phyloP scores from a whole-genome alignment of 2,888 invertebrate species.

The Thalpophila matura region DNA sequence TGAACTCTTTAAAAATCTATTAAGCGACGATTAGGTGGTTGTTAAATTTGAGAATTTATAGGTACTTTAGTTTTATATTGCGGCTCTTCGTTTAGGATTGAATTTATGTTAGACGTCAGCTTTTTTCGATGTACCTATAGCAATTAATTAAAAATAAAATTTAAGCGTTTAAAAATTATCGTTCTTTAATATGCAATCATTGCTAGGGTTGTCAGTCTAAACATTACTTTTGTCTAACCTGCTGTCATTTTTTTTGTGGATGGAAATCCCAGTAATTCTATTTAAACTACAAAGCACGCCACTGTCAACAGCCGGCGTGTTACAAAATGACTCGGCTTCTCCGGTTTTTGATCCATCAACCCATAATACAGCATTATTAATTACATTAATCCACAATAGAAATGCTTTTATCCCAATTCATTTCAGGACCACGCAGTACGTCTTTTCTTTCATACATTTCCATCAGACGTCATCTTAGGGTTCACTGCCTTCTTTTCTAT shows the following conservation, averaged over 20 bases:
- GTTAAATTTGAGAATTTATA: constrained; percentile 47
- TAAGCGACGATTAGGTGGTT: constrained; percentile 49
- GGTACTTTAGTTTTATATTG: constrained; percentile 42
- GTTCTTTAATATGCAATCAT: background rate
- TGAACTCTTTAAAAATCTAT: constrained; percentile 54
- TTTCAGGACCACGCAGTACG: constrained; percentile 19
- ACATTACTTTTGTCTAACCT: background rate
- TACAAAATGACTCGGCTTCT: background rate
- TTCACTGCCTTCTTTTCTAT: background rate
- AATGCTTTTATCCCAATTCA: constrained; percentile 28
- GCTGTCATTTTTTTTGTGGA: background rate
- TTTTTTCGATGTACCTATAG: constrained; percentile 16
- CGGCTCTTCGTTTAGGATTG: constrained; percentile 29
- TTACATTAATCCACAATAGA: constrained; percentile 11
- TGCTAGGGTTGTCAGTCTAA: background rate
- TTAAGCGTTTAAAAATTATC: background rate
- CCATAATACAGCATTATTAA: constrained; percentile 39
- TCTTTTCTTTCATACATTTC: constrained; percentile 2
- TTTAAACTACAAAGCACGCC: background rate
- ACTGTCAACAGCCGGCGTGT: background rate
- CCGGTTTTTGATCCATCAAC: constrained; percentile 24
- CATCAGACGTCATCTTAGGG: background rate
- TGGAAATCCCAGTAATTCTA: background rate
- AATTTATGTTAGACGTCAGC: constrained; percentile 28
- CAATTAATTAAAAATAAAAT: constrained; percentile 8